Evolutionary conservation across 2,113 vertebrate species (phyloP).

Genomic region (Verasper variegatus): DNA sequence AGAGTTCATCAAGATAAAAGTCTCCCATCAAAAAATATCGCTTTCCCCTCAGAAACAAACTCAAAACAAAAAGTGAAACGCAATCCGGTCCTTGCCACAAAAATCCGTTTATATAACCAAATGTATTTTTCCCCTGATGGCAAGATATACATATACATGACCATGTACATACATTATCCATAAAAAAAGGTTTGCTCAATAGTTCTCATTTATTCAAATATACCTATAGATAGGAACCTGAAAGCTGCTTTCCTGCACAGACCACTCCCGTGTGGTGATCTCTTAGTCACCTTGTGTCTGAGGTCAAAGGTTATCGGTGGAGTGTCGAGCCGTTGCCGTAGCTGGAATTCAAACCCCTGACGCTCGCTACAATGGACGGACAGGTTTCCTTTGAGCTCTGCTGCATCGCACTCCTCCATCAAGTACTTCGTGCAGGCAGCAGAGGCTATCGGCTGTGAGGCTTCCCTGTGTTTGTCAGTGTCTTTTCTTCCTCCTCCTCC

Average conservation of each 20-base stretch:
- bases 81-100: slow-evolving; percentile 63
- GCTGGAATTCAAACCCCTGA: slow-evolving; percentile 53
- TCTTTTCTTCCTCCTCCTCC: slow-evolving; percentile 40
- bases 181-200: slow-evolving; percentile 63
- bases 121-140: slow-evolving; percentile 82
- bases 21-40: slow-evolving; percentile 63
- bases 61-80: slow-evolving; percentile 66
- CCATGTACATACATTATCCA: slow-evolving; percentile 74
- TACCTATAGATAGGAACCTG: slow-evolving; percentile 80
- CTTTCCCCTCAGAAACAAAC: slow-evolving; percentile 66
- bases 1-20: slow-evolving; percentile 80
- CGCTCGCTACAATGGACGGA: slow-evolving; percentile 60
- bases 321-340: slow-evolving; percentile 40
- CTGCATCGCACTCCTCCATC: too few relatives aligned
- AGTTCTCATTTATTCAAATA: slow-evolving; percentile 78
- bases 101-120: slow-evolving; percentile 78
- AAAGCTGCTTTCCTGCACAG: slow-evolving; percentile 73
- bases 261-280: slow-evolving; percentile 56
- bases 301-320: slow-evolving; percentile 61
- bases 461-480: slow-evolving; percentile 44
- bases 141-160: slow-evolving; percentile 83
- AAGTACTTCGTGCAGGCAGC: slow-evolving; percentile 12
- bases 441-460: slow-evolving; percentile 76
- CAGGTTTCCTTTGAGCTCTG: slow-evolving; percentile 65
- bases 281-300: slow-evolving; percentile 56